phyloP scores from a whole-genome alignment of 1,140 invertebrate genomes.

The Globodera ellingtonae region DNA sequence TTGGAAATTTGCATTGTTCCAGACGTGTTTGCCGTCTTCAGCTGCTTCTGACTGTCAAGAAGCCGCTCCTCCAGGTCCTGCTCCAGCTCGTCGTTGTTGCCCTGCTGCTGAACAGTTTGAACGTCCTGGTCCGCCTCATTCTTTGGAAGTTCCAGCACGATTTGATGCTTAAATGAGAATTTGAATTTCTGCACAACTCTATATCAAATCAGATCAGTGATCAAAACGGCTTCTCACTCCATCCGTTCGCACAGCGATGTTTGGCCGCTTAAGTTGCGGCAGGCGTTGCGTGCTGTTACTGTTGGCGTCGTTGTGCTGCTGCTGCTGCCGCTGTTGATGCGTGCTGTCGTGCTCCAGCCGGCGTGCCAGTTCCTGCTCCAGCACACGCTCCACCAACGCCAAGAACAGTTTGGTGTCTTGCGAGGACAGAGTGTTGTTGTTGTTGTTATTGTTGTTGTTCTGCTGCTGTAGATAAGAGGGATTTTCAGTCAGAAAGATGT shows the following conservation, averaged over 20 bases:
- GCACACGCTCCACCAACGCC: conserved; percentile 46
- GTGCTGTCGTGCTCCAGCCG: conserved; percentile 33
- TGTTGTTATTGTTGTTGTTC: background rate
- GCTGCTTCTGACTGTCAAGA: conserved; percentile 33
- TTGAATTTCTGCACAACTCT: no score
- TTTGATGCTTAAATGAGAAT: background rate
- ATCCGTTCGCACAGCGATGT: conserved; percentile 10
- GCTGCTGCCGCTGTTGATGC: conserved; percentile 8
- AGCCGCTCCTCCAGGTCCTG: background rate
- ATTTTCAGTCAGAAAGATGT: no score
- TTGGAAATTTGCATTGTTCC: background rate
- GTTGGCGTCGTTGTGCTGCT: background rate
- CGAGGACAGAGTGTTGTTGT: conserved; percentile 10
- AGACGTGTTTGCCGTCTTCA: conserved; percentile 45
- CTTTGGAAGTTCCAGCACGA: background rate
- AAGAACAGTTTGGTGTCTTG: conserved; percentile 45
- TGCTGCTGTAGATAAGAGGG: background rate
- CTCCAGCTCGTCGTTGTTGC: background rate
- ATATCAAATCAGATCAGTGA: no score
- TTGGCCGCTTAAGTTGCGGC: background rate
- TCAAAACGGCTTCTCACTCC: background rate
- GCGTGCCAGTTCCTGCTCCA: conserved; percentile 45
- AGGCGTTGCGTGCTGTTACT: background rate
- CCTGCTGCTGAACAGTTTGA: background rate
- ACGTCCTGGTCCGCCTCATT: background rate